A percentile compares a stretch with the other conserved stretches of the same genome.
Evolutionary conservation across 2,888 invertebrate species (phyloP).

Genomic region (Icerya purchasi): DNA sequence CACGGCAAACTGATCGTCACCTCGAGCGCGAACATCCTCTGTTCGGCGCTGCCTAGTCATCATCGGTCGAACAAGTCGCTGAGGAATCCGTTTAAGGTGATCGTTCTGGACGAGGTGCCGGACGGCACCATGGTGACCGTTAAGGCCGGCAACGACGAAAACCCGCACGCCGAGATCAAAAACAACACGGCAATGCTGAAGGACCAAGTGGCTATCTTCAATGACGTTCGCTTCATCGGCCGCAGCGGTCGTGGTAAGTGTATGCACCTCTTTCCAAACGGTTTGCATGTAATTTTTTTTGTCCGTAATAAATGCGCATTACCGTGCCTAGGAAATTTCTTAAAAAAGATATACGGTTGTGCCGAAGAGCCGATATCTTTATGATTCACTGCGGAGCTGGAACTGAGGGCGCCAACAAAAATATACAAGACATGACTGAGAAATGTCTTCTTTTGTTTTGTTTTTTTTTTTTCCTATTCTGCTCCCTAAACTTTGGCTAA

Average conservation of each 20-base stretch:
- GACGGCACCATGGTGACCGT: slow-evolving; percentile 89
- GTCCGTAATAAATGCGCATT: not conserved
- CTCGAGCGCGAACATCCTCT: slow-evolving; percentile 84
- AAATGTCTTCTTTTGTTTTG: no score
- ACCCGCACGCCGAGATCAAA: slow-evolving; percentile 80
- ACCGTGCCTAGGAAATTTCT: not conserved
- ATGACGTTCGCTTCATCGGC: slow-evolving; percentile 92
- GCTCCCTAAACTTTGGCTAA: no score
- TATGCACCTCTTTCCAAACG: not conserved
- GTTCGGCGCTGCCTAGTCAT: slow-evolving; percentile 79
- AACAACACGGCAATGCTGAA: slow-evolving; percentile 90
- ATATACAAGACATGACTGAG: no score
- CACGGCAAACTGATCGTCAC: slow-evolving; percentile 76
- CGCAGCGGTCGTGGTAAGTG: slow-evolving; percentile 73
- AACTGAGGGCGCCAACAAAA: no score
- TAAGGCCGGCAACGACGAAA: slow-evolving; percentile 93
- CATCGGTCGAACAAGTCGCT: slow-evolving; percentile 96
- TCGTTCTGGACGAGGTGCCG: slow-evolving; percentile 74
- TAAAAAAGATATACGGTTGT: no score
- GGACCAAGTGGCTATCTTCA: slow-evolving; percentile 95
- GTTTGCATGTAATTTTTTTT: slow-evolving; percentile 2
- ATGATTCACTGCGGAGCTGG: no score
- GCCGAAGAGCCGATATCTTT: no score
- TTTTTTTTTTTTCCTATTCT: no score
- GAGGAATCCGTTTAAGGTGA: slow-evolving; percentile 88